phyloP scores from a whole-genome alignment of 2,797 vertebrate species.

The Anisognathus igniventris region DNA sequence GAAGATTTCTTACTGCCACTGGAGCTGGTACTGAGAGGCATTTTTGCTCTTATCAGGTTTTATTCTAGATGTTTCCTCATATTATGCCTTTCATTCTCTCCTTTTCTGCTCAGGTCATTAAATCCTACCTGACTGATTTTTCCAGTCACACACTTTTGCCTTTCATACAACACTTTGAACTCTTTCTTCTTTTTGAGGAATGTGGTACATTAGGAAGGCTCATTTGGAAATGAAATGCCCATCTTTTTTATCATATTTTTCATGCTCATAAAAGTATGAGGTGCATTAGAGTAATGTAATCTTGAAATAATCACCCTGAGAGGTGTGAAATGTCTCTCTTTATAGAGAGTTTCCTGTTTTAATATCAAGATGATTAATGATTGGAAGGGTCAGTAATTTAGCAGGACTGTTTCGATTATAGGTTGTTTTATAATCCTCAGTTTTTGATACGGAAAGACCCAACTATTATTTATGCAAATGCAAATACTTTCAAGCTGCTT shows the following conservation, averaged over 20 bases:
- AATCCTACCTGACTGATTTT: background rate
- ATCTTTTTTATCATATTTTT: slow-evolving; percentile 11
- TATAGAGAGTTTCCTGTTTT: background rate
- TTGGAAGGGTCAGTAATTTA: background rate
- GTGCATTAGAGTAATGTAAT: background rate
- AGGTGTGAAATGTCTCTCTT: background rate
- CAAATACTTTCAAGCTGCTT: background rate
- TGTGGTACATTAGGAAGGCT: background rate
- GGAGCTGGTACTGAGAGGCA: background rate
- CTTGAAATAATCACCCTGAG: background rate
- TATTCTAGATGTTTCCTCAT: background rate
- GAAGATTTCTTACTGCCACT: background rate
- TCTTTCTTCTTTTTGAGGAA: background rate
- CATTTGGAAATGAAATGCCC: background rate
- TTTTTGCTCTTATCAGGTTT: background rate
- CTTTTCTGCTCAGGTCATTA: background rate
- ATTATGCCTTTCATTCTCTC: background rate
- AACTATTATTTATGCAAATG: background rate
- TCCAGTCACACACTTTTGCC: background rate
- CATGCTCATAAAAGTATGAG: background rate
- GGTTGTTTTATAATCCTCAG: background rate
- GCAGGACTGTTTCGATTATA: background rate
- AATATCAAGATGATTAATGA: background rate
- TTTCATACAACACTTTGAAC: background rate
- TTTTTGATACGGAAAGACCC: background rate